A percentile compares a stretch with the other conserved stretches of the same genome.
These are phyloP conservation scores for Eospalax fontanierii DNA, from an alignment of 2,797 vertebrate genomes.

Conservation along the genomic window DNA sequence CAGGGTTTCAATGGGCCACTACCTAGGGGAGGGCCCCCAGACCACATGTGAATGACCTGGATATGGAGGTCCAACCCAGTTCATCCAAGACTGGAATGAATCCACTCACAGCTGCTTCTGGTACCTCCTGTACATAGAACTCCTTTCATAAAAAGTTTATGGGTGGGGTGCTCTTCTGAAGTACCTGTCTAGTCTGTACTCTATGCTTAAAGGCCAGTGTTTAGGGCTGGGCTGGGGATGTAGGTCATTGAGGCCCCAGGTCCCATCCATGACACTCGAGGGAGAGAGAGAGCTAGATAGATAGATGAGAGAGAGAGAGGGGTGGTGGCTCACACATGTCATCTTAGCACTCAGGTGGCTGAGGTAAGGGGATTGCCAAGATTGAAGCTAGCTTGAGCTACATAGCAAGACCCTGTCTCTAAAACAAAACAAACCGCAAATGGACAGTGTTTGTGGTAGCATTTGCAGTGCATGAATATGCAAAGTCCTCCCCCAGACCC, in stretches of 20 bases:
- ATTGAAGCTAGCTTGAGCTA: neutral
- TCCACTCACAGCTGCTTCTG: too few species aligned
- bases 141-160: neutral
- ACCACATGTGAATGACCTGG: neutral
- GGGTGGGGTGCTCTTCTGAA: neutral
- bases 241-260: neutral
- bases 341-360: neutral
- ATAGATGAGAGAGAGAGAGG: neutral
- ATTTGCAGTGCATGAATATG: neutral
- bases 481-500: too few species aligned
- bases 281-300: too few species aligned
- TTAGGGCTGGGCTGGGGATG: neutral
- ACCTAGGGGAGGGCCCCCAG: neutral
- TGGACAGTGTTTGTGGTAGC: neutral
- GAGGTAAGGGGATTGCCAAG: neutral
- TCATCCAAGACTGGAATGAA: neutral
- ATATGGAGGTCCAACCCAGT: neutral
- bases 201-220: neutral
- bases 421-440: neutral
- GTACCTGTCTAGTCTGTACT: neutral
- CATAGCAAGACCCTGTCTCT: neutral
- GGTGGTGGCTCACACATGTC: neutral
- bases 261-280: neutral
- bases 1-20: neutral
- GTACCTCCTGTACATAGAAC: neutral